These are phyloP conservation scores for Musca domestica DNA, from an alignment of 1,140 invertebrate genomes.

Conservation along the genomic window DNA sequence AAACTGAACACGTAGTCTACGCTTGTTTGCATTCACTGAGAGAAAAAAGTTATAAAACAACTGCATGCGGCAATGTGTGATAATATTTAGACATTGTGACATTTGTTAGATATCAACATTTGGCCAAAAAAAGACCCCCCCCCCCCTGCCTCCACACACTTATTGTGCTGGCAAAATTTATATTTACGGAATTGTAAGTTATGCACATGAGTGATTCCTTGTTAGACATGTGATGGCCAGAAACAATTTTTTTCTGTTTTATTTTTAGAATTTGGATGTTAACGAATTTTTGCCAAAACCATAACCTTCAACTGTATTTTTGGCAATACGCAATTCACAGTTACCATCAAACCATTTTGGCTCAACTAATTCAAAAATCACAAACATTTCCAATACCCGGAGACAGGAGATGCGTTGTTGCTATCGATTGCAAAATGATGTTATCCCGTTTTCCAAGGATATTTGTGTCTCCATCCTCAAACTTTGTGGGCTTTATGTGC, in stretches of 20 bases:
- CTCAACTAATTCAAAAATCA: background rate
- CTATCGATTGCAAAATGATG: constrained; percentile 19
- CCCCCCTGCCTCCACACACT: background rate
- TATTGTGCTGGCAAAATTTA: constrained; percentile 36
- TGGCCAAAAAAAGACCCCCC: no score
- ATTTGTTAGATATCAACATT: constrained; percentile 11
- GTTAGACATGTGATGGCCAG: background rate
- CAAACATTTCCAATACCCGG: background rate
- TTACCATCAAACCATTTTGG: background rate
- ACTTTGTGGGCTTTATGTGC: background rate
- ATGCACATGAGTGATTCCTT: constrained; percentile 50
- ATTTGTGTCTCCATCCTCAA: background rate
- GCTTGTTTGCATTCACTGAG: background rate
- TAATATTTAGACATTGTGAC: constrained; percentile 18
- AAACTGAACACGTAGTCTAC: constrained; percentile 4
- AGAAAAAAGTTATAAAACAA: background rate
- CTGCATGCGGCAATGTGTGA: constrained; percentile 7
- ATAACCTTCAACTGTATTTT: background rate
- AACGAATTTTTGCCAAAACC: background rate
- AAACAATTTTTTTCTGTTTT: background rate
- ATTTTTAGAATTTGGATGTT: background rate
- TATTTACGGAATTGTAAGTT: constrained; percentile 53
- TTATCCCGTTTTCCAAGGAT: constrained; percentile 9
- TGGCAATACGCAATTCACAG: background rate
- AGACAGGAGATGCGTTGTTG: background rate